These are phyloP conservation scores for Mongoloraphidia duomilia DNA, from an alignment of 2,888 invertebrate species.

Conservation along the genomic window DNA sequence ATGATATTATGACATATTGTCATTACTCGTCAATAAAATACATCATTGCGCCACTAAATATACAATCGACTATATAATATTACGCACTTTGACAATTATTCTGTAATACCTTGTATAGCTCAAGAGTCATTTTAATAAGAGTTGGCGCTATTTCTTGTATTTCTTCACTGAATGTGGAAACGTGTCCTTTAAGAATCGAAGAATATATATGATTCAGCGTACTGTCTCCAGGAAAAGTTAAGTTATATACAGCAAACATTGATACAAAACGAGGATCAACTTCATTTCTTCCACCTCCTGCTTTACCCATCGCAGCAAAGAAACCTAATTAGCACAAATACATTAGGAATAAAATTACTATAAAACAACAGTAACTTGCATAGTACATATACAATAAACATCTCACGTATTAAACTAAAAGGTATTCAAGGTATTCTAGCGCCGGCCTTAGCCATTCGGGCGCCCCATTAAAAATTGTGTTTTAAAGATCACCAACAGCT, in stretches of 20 bases:
- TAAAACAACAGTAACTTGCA: no score
- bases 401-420: no score
- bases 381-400: no score
- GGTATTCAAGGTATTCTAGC: no score
- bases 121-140: slow-evolving; percentile 65
- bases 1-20: no score
- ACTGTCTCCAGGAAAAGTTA: slow-evolving; percentile 65
- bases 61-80: no score
- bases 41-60: no score
- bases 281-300: slow-evolving; percentile 80
- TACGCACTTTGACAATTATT: neutral
- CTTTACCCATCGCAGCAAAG: slow-evolving; percentile 72
- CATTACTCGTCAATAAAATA: no score
- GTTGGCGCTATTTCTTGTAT: slow-evolving; percentile 47
- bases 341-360: neutral
- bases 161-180: slow-evolving; percentile 49
- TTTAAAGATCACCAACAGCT: no score
- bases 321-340: slow-evolving; percentile 35
- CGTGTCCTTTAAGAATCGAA: slow-evolving; percentile 69
- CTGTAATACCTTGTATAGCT: slow-evolving; percentile 55
- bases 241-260: slow-evolving; percentile 76
- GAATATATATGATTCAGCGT: slow-evolving; percentile 71
- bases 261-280: slow-evolving; percentile 86
- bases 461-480: no score
- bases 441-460: no score